These are phyloP conservation scores for Spisula subtruncata DNA, from an alignment of 2,888 invertebrate species.

Conservation along the genomic window DNA sequence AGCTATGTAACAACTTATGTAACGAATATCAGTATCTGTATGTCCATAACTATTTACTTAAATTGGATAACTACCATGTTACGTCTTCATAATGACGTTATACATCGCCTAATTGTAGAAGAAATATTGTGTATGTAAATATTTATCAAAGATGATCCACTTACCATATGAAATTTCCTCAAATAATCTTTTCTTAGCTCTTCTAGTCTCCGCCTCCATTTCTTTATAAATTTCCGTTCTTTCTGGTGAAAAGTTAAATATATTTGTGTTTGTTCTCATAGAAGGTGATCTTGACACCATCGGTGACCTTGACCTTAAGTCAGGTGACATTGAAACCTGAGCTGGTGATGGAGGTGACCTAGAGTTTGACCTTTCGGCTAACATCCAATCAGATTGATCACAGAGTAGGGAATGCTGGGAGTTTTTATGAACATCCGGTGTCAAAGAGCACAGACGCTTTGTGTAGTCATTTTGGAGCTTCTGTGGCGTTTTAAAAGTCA, in stretches of 20 bases:
- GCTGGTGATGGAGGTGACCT: slow-evolving; percentile 74
- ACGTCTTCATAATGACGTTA: neutral
- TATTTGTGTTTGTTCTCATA: slow-evolving; percentile 39
- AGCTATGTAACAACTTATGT: too few relatives aligned
- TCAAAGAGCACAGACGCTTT: slow-evolving; percentile 34
- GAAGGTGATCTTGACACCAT: slow-evolving; percentile 47
- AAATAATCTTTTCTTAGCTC: slow-evolving; percentile 64
- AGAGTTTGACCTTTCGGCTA: slow-evolving; percentile 73
- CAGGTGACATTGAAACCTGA: slow-evolving; percentile 43
- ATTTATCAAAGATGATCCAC: neutral
- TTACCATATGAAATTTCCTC: slow-evolving; percentile 57
- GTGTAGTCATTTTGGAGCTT: slow-evolving; percentile 52
- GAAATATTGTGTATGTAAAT: too few relatives aligned
- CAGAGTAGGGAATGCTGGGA: slow-evolving; percentile 54
- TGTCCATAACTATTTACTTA: too few relatives aligned
- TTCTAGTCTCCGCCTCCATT: slow-evolving; percentile 52
- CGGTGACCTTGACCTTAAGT: slow-evolving; percentile 56
- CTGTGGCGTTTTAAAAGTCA: slow-evolving; percentile 58
- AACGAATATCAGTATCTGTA: too few relatives aligned
- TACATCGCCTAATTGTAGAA: neutral
- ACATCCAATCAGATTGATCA: slow-evolving; percentile 77
- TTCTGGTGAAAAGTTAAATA: slow-evolving; percentile 68
- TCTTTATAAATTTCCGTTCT: slow-evolving; percentile 63
- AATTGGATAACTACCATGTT: neutral
- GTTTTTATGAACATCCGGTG: slow-evolving; percentile 38